A percentile compares a stretch with the other conserved stretches of the same genome.
Evolutionary conservation across 64 coral and sea anemone species (phyloP).

Genomic region (Platygyra sinensis): DNA sequence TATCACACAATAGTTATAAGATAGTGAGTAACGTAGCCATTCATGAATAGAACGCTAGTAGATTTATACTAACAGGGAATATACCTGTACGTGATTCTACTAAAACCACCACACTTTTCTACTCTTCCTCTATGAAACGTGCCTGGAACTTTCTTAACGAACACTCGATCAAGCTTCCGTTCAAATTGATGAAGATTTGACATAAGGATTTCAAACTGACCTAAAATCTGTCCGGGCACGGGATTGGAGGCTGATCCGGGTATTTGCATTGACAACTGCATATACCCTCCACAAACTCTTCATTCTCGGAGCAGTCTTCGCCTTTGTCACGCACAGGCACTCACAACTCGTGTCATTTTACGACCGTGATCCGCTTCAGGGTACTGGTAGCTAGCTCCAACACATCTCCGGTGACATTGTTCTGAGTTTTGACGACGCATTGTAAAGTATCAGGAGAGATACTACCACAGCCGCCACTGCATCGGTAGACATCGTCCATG

Average conservation of each 20-base stretch:
- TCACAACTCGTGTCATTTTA: slow-evolving; percentile 51
- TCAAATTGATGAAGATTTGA: too few relatives aligned
- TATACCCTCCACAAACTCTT: neutral
- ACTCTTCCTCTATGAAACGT: too few relatives aligned
- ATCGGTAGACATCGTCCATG: slow-evolving; percentile 40
- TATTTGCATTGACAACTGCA: slow-evolving; percentile 29
- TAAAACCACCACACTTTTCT: too few relatives aligned
- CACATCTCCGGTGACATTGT: slow-evolving; percentile 12
- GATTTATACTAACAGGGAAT: too few relatives aligned
- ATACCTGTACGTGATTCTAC: too few relatives aligned
- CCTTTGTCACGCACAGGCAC: slow-evolving; percentile 15
- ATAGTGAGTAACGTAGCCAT: too few relatives aligned
- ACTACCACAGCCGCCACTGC: slow-evolving; percentile 34
- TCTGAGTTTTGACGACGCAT: neutral
- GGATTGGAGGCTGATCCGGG: neutral
- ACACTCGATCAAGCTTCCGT: too few relatives aligned
- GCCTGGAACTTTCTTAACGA: too few relatives aligned
- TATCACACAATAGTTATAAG: too few relatives aligned
- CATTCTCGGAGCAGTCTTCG: slow-evolving; percentile 32
- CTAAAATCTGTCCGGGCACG: slow-evolving; percentile 22
- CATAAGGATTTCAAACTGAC: neutral
- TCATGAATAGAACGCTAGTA: too few relatives aligned
- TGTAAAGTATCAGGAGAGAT: slow-evolving; percentile 7
- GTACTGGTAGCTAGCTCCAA: neutral
- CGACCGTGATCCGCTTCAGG: neutral